Conservation (phyloP, 2,797 vertebrate species). For the Allobates femoralis region DNA sequence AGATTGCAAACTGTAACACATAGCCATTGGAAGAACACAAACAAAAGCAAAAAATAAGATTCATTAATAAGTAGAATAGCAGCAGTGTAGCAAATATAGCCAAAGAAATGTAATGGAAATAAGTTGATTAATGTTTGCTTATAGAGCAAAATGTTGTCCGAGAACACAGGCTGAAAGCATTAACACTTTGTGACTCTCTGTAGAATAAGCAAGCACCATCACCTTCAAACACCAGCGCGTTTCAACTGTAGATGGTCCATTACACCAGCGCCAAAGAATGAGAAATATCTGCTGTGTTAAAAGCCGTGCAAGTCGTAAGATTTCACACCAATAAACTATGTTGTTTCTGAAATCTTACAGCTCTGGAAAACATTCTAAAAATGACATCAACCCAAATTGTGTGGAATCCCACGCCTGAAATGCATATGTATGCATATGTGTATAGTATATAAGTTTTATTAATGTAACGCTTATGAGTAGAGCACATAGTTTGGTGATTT, state of each 20-base stretch:
- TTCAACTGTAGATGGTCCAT: neutral
- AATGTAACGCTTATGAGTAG: neutral
- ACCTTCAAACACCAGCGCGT: conserved; percentile 2
- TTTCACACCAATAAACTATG: conserved; percentile 21
- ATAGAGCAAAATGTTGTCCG: conserved; percentile 3
- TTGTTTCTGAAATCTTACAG: neutral
- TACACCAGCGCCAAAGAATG: conserved; percentile 7
- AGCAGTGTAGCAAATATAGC: neutral
- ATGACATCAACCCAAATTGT: conserved; percentile 23
- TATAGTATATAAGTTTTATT: neutral
- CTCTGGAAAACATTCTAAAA: neutral
- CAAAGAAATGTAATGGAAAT: conserved; percentile 12
- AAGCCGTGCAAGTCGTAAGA: conserved; percentile 4
- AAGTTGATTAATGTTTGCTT: neutral
- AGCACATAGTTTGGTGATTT: neutral
- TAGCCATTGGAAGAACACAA: neutral
- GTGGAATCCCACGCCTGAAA: neutral
- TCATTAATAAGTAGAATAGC: neutral
- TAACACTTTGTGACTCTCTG: conserved; percentile 26
- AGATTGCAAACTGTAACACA: too few relatives aligned
- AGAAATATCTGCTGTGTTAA: conserved; percentile 32
- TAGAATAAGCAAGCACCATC: neutral
- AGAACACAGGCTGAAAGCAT: conserved; percentile 9
- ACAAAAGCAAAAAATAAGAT: neutral
- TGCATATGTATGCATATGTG: neutral